Evolutionary conservation across 2,113 vertebrate genomes (phyloP), one percentile per base, ranked within the genome.

Genomic region (Bambusicola thoracicus): DNA sequence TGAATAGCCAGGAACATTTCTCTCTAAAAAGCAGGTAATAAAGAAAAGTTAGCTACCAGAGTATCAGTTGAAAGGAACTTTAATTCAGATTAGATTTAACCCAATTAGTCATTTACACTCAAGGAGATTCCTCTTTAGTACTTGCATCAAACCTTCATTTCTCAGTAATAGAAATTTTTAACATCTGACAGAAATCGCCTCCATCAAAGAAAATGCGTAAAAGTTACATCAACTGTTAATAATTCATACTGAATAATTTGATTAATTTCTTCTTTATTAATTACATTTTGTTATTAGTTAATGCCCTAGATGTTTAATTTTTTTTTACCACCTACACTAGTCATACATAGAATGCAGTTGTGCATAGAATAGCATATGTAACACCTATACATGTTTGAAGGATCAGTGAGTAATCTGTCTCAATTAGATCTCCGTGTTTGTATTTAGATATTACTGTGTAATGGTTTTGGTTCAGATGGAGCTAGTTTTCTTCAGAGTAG

Each of bases 181-280:
- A 82, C 40, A n/a, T 75, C 40, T 72, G 69, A 76, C 53, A 82
- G n/a, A 85, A 87, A 18, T 69, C 3, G 32, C 56, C 56, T 53
- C 43, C 44, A 90, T 87, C n/a, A 94, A 93, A 95, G 48, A 56
- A 85, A 91, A 88, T 58, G 74, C 12, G 68, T 20, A 74, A 75
- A 87, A 80, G 40, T 89, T 79, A 59, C 82, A 80, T 69, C 29
- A 62, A 56, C 22, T 72, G 7, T 78, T 78, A 43, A 51, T 90
- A 86, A 89, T 76, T 65, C 6, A 25, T 79, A 58, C 8, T 6
- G 27, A 84, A 92, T 79, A 56, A 69, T 65, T 86, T 89, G 17
- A 29, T 29, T 93, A 69, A 68, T 65, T 86, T 8, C 14, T 81
- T 82, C 48, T 77, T 90, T 87, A 81, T 84, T 81, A 95, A 81